These are phyloP conservation scores for Acromyrmex charruanus DNA, from an alignment of 1,140 invertebrate genomes.

Conservation along the genomic window DNA sequence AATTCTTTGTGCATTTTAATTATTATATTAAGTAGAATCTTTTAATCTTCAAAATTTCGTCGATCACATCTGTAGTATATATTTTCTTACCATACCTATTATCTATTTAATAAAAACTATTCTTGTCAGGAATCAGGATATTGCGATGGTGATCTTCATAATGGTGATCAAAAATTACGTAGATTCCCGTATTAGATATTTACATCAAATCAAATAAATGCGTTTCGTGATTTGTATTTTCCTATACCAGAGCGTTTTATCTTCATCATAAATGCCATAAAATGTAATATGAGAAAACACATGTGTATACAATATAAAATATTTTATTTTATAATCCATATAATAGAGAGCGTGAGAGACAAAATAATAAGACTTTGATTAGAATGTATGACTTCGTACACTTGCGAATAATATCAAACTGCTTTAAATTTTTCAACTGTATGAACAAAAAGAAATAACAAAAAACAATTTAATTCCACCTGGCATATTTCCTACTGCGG, in stretches of 20 bases:
- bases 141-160: not conserved
- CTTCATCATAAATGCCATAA: not conserved
- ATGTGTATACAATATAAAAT: not conserved
- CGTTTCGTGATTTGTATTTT: constrained; percentile 48
- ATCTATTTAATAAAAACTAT: not conserved
- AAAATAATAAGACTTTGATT: not conserved
- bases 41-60: not conserved
- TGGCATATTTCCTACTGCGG: constrained; percentile 17
- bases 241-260: constrained; percentile 1
- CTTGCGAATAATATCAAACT: not conserved
- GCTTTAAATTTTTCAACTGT: not conserved
- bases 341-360: not conserved
- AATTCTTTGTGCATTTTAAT: constrained; percentile 3
- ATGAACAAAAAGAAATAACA: not conserved
- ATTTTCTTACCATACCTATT: not conserved
- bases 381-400: not conserved
- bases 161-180: constrained; percentile 46
- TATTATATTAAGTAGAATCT: not conserved
- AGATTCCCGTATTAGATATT: constrained; percentile 35
- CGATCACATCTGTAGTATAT: not conserved
- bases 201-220: constrained; percentile 12
- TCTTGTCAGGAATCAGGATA: not conserved
- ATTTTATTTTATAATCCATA: not conserved
- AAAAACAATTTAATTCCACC: constrained; percentile 26
- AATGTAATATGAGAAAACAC: not conserved